Evolutionary conservation across 2,797 vertebrate species (phyloP).

Genomic region (Zalophus californianus): DNA sequence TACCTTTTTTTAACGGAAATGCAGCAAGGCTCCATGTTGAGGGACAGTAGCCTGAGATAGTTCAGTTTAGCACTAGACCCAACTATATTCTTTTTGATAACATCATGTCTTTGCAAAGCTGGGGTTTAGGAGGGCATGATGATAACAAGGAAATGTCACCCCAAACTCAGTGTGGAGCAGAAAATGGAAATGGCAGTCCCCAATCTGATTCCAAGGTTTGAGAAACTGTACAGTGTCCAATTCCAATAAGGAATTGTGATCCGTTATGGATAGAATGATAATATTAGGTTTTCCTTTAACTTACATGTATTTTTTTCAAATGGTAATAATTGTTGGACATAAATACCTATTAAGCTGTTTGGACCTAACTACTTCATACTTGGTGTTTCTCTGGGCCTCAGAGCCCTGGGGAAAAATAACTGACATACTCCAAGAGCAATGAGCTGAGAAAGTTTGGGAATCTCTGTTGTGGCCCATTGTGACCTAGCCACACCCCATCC

Average conservation of each 20-base stretch:
- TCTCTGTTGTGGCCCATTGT: background rate
- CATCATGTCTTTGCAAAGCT: background rate
- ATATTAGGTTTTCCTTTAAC: background rate
- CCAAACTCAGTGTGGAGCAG: background rate
- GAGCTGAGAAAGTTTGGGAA: background rate
- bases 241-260: background rate
- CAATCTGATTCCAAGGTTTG: background rate
- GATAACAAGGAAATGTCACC: background rate
- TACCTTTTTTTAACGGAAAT: background rate
- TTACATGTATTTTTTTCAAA: background rate
- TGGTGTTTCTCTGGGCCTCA: slow-evolving; percentile 5
- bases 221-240: background rate
- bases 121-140: background rate
- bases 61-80: background rate
- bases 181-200: background rate
- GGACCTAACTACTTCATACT: background rate
- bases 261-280: background rate
- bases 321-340: background rate
- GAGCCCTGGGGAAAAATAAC: background rate
- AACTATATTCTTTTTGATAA: background rate
- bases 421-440: background rate
- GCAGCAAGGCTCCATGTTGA: background rate
- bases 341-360: background rate
- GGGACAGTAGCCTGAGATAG: background rate
- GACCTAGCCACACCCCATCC: background rate